Conservation (phyloP, 2,797 vertebrate species). For the Acropternis orthonyx region DNA sequence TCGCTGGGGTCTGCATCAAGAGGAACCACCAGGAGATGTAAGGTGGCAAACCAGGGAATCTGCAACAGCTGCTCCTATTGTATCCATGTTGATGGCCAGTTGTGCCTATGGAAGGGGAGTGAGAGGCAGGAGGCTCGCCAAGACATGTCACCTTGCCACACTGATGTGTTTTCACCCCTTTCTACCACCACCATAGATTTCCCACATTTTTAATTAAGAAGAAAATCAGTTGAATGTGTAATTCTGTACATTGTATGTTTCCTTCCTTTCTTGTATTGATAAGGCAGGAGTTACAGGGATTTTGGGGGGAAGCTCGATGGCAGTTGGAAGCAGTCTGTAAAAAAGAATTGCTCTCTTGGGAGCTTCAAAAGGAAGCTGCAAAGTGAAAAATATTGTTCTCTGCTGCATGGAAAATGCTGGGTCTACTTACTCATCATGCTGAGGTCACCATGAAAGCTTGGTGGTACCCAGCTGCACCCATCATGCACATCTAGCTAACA, state of each 20-base stretch:
- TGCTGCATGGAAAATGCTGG: neutral
- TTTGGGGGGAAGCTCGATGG: neutral
- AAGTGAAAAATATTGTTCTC: neutral
- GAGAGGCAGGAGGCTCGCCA: neutral
- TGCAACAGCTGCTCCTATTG: neutral
- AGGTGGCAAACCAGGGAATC: fast-evolving
- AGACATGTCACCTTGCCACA: fast-evolving
- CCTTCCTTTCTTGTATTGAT: conserved; percentile 19
- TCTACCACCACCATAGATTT: neutral
- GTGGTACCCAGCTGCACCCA: neutral
- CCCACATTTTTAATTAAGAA: neutral
- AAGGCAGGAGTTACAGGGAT: neutral
- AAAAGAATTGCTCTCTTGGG: neutral
- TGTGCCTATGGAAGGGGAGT: neutral
- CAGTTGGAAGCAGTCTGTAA: neutral
- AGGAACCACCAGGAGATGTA: neutral
- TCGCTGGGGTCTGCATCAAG: fast-evolving
- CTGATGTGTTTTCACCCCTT: neutral
- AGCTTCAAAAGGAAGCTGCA: neutral
- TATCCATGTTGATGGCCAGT: fast-evolving
- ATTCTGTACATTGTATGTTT: neutral
- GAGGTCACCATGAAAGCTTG: neutral
- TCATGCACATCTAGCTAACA: neutral
- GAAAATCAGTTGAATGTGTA: neutral
- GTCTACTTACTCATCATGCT: neutral